Base-by-base conservation (phyloP, 2,797 vertebrate genomes). In the Helarctos malayanus region DNA sequence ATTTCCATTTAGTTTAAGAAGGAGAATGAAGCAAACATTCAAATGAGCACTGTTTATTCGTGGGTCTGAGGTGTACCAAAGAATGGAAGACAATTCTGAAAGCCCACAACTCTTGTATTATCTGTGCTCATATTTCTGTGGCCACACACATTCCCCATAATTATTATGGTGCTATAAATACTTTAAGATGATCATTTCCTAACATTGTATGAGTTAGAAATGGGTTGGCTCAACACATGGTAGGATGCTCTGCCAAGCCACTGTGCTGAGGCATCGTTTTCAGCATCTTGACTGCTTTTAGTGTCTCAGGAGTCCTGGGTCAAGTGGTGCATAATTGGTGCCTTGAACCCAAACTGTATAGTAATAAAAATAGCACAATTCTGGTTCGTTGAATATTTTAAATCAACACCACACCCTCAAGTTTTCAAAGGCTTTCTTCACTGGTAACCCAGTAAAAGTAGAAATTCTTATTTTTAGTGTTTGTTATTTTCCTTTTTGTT, bases 131-230 rank as follows among this genome's bases (percentile, higher is more conserved):
- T 91, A 82, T 97, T 95, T 96, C 80, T 92, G 84, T 54, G 65
- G 59, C 57, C 49, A 86, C 73, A 86, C 81, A 86, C 52, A 88
- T 57, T 81, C 63, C 61, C 91, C 71, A 41, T 96, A 97, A 96
- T 97, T 96, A 96, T 61, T 85, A 89, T n/a, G 41, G 69, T 69
- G 38, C 93, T 96, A 91, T 94, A 95, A 95, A 97, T 97, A 95
- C 78, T 94, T 75, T 47, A 47, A 92, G 38, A 89, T 80, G 7
- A 56, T 92, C 88, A 73, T 92, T 97, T 95, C 95, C 96, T 92
- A 80, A 79, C 79, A 79, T 56, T 83, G 65, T 91, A 56, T 94
- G 92, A 96, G 92, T 79, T 96, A 56, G 71, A 80, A 49, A 78
- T 76, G 52, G 80, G 79, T 95, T 59, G 75, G 61, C 56, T 80